Conservation (phyloP, 2,797 vertebrate species). For the Zenarchopterus dispar region DNA sequence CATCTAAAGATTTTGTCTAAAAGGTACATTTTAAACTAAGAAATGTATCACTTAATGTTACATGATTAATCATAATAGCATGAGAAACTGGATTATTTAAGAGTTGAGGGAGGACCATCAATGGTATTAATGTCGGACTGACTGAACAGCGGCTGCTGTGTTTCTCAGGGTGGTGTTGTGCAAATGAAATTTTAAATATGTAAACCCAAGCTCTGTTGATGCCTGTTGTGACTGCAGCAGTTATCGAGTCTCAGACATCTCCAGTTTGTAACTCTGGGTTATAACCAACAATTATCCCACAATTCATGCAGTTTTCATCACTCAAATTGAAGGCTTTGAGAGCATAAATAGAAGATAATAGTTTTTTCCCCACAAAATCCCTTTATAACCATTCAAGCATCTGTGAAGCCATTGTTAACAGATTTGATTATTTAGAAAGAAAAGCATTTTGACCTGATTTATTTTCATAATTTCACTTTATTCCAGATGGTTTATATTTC, state of each 20-base stretch:
- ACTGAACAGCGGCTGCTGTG: not conserved
- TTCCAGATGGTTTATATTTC: not conserved
- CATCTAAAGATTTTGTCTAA: not conserved
- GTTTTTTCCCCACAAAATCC: not conserved
- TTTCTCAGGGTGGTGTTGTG: not conserved
- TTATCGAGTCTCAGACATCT: not conserved
- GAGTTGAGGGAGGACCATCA: not conserved
- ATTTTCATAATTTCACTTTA: not conserved
- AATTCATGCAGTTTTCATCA: not conserved
- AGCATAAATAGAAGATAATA: not conserved
- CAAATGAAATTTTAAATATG: constrained; percentile 6
- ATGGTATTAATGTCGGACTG: not conserved
- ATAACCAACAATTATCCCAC: not conserved
- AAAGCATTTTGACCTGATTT: too few relatives aligned
- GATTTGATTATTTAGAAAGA: not conserved
- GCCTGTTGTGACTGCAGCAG: not conserved
- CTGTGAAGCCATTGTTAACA: not conserved
- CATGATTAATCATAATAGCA: not conserved
- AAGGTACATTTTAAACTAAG: not conserved
- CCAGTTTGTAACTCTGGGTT: not conserved
- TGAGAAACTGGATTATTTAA: too few relatives aligned
- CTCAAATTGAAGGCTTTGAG: not conserved
- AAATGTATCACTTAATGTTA: not conserved
- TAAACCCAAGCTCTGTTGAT: constrained; percentile 4
- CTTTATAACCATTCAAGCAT: not conserved